A percentile compares a stretch with the other conserved stretches of the same genome.
phyloP scores from a whole-genome alignment of 2,888 invertebrate genomes.

The Lydus trimaculatus region DNA sequence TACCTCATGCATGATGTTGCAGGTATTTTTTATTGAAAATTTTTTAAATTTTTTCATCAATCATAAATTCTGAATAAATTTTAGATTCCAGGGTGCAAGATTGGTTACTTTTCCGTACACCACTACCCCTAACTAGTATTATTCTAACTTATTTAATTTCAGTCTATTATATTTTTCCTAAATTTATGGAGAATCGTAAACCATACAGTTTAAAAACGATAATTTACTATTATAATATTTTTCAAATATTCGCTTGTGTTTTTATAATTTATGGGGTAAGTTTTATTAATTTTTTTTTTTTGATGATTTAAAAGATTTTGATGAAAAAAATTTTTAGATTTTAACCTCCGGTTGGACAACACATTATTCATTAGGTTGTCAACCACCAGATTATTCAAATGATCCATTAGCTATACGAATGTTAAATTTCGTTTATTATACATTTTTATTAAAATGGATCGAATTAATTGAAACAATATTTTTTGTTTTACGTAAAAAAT shows the following conservation, averaged over 20 bases:
- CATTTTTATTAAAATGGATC: slow-evolving; percentile 68
- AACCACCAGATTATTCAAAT: slow-evolving; percentile 74
- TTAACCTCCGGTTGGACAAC: slow-evolving; percentile 72
- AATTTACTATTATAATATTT: slow-evolving; percentile 80
- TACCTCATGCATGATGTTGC: slow-evolving; percentile 3
- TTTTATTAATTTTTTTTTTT: neutral
- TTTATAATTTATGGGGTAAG: slow-evolving; percentile 74
- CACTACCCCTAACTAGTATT: slow-evolving; percentile 60
- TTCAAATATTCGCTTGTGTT: slow-evolving; percentile 77
- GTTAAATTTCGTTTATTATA: slow-evolving; percentile 65
- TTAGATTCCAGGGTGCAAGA: slow-evolving; percentile 61
- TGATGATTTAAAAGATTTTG: slow-evolving; percentile 6
- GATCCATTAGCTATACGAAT: slow-evolving; percentile 67
- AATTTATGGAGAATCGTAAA: slow-evolving; percentile 73
- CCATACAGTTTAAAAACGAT: slow-evolving; percentile 71
- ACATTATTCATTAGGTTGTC: slow-evolving; percentile 69
- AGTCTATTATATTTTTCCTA: slow-evolving; percentile 64
- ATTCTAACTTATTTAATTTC: slow-evolving; percentile 62
- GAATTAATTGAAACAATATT: slow-evolving; percentile 76
- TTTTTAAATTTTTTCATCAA: neutral
- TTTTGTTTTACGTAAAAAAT: slow-evolving; percentile 75
- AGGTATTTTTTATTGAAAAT: neutral
- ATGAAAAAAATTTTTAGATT: slow-evolving; percentile 63
- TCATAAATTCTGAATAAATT: slow-evolving; percentile 22
- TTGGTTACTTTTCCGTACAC: slow-evolving; percentile 65